Percentiles rank a stretch among this genome's conserved stretches.
Evolutionary conservation across 2,888 invertebrate species (phyloP).

Genomic region (Synanthedon andrenaeformis): DNA sequence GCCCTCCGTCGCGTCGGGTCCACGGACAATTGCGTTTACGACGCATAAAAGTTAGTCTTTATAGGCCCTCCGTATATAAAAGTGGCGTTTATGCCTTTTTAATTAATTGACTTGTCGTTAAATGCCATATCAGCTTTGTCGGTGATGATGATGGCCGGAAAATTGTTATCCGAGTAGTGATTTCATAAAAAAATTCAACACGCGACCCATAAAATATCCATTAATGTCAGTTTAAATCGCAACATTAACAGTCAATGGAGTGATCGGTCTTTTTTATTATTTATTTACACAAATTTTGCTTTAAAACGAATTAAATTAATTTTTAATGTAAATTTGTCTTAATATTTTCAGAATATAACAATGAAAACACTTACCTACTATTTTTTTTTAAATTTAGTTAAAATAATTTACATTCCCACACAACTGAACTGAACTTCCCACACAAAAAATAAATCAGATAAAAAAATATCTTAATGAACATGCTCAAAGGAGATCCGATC

Average conservation of each 20-base stretch:
- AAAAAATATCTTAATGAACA: constrained; percentile 19
- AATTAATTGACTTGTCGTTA: constrained; percentile 68
- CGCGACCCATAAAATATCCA: constrained; percentile 31
- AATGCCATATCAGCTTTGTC: constrained; percentile 61
- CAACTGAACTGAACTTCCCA: not conserved
- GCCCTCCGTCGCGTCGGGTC: constrained; percentile 51
- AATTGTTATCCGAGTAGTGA: constrained; percentile 61
- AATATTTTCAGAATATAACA: too few relatives aligned
- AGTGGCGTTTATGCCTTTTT: constrained; percentile 68
- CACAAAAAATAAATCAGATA: not conserved
- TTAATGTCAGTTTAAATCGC: constrained; percentile 24
- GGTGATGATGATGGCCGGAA: constrained; percentile 53
- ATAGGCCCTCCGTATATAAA: constrained; percentile 66
- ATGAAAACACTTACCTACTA: too few relatives aligned
- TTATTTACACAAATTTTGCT: too few relatives aligned
- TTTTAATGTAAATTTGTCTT: too few relatives aligned
- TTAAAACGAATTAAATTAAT: too few relatives aligned
- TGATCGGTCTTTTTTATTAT: too few relatives aligned
- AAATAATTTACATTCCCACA: not conserved
- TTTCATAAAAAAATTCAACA: constrained; percentile 50
- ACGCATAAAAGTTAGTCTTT: constrained; percentile 71
- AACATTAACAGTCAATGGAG: not conserved
- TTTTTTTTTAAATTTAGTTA: too few relatives aligned
- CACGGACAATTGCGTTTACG: constrained; percentile 69
- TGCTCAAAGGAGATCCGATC: constrained; percentile 14